Conservation (phyloP, 53 echinoderm and acorn worm species). For the Holothuria leucospilota region DNA sequence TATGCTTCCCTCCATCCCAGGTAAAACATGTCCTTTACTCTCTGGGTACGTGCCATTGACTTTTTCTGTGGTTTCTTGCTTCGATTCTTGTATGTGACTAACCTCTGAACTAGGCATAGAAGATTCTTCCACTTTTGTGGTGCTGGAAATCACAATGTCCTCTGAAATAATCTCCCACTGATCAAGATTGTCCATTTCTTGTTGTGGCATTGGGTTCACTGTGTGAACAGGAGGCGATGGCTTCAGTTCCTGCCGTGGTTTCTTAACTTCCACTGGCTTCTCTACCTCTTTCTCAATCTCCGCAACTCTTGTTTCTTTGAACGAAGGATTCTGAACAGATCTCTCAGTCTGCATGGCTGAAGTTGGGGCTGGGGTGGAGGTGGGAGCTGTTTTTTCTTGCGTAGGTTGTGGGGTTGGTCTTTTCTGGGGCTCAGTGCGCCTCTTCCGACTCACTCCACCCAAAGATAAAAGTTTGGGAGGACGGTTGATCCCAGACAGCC, state of each 20-base stretch:
- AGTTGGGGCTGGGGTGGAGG: slow-evolving; percentile 9
- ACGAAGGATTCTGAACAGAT: background rate
- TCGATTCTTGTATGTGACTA: background rate
- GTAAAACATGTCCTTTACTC: background rate
- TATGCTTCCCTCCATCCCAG: slow-evolving; percentile 30
- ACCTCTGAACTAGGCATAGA: background rate
- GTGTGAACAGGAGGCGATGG: background rate
- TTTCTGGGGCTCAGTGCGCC: background rate
- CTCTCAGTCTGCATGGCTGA: slow-evolving; percentile 49
- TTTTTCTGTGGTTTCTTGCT: background rate
- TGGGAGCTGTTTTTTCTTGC: background rate
- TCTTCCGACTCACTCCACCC: slow-evolving; percentile 57
- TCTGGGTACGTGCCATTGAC: background rate
- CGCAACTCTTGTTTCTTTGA: background rate
- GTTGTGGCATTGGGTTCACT: background rate
- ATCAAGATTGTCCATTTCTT: background rate
- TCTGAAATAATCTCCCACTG: slow-evolving; percentile 54
- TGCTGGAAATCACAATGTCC: slow-evolving; percentile 5
- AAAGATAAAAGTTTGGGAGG: slow-evolving; percentile 77
- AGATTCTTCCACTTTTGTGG: slow-evolving; percentile 4
- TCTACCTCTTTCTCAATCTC: background rate
- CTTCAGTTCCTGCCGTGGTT: slow-evolving; percentile 9
- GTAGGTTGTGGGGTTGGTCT: too few species aligned
- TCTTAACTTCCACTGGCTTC: slow-evolving; percentile 24
- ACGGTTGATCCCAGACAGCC: slow-evolving; percentile 80